Percentiles rank a stretch among this genome's conserved stretches.
phyloP scores from a whole-genome alignment of 2,113 vertebrate species.

The Scomber colias region DNA sequence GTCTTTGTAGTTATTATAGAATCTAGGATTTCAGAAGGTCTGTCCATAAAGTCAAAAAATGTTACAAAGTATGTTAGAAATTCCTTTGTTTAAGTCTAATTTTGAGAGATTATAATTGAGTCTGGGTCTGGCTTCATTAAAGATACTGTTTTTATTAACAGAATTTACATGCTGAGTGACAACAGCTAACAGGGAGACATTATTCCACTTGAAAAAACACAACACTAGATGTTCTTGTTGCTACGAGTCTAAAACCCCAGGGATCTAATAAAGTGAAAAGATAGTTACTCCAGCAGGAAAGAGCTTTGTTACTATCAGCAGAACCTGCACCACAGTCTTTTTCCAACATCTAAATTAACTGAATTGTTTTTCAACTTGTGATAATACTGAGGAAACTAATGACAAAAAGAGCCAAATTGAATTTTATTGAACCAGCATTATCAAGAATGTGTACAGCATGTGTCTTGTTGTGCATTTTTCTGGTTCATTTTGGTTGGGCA shows the following conservation, averaged over 20 bases:
- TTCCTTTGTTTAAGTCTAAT: background rate
- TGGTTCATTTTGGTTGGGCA: too few species aligned
- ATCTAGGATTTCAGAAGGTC: too few species aligned
- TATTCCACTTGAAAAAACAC: slow-evolving; percentile 22
- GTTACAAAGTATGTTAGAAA: background rate
- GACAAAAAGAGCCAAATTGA: background rate
- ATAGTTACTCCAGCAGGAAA: slow-evolving; percentile 13
- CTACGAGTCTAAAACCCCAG: slow-evolving; percentile 37
- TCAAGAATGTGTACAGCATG: background rate
- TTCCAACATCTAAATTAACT: background rate
- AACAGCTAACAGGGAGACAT: slow-evolving; percentile 6
- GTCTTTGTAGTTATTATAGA: background rate
- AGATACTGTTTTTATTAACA: background rate
- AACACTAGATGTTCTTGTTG: slow-evolving; percentile 49
- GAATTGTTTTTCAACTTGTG: too few species aligned
- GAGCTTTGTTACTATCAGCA: background rate
- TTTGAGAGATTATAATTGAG: background rate
- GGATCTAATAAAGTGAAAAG: slow-evolving; percentile 23
- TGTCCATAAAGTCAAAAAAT: background rate
- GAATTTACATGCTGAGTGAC: background rate
- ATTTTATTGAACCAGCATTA: background rate
- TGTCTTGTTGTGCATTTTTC: background rate
- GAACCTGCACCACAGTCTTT: background rate
- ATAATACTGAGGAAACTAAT: background rate
- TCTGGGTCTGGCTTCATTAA: background rate